Evolutionary conservation across 2,888 invertebrate genomes (phyloP), one percentile per base, ranked within the genome.

Genomic region (Ischnus inquisitorius): DNA sequence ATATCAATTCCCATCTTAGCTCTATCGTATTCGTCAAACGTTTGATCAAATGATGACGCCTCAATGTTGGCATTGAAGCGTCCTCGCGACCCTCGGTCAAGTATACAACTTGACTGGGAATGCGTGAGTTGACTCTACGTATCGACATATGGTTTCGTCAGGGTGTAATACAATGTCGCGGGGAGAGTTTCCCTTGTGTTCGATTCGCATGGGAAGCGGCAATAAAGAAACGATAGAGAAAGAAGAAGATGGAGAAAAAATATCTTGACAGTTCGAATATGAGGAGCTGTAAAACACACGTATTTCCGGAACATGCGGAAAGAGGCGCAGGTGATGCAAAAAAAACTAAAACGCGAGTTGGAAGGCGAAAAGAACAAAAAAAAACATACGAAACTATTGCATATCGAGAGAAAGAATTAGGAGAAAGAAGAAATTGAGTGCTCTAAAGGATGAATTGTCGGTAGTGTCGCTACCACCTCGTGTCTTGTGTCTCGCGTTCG

Each of bases 131-230:
- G 62, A 54, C 78, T 69, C 82, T 54, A 64, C 74, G 62, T 74
- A 69, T 68, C 71, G 64, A 68, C 22, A 41, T 19, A 57, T 25
- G 72, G 22, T 14, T n/a, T 62, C 43, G 43, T n/a, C n/a, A 12
- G 22, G 69, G 78, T n/a, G n/a, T 68, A 65, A 79, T 83, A 75
- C 69, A 83, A 83, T 74, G 74, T 79, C 74, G 75, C 8, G 34
- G 34, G 8, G 34, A 51, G 82, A 79, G 68, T 83, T 51, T 51
- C 48, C 48, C 68, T 75, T 51, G 69, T 68, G 57, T 54, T 5
- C 82, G 69, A 79, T 79, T 79, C 74, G 82, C 82, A 83, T 79
- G 82, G 79, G 79, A 83, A 79, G 79, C 69, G 69, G 62, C 82
- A 74, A 83, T 83, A 83, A 83, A 83, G 79, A 79, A 83, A 39